phyloP scores from a whole-genome alignment of 2,888 invertebrate genomes.

The Prosopocoilus inquinatus region DNA sequence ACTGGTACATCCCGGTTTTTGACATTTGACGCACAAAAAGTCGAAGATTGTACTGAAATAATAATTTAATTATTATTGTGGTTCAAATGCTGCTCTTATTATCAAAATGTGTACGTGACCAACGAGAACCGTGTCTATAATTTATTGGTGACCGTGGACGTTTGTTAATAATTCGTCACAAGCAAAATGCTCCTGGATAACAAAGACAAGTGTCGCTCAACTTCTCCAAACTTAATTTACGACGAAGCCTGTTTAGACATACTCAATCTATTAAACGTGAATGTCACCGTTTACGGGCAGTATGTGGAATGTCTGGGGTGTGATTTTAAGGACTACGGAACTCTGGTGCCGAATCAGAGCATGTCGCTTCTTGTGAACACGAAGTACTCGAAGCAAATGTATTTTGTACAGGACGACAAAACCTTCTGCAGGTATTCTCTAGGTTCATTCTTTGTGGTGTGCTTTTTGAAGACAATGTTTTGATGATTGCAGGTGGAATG shows the following conservation, averaged over 20 bases:
- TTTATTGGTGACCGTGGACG: no score
- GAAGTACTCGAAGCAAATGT: slow-evolving; percentile 41
- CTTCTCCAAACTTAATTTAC: slow-evolving; percentile 37
- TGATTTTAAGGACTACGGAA: slow-evolving; percentile 40
- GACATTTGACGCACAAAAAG: no score
- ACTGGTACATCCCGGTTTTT: no score
- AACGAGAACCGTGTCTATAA: no score
- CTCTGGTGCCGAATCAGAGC: slow-evolving; percentile 31
- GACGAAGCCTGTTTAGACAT: slow-evolving; percentile 51
- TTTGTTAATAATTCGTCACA: no score
- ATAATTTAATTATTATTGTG: no score
- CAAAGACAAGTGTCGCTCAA: slow-evolving; percentile 25
- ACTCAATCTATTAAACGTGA: slow-evolving; percentile 36
- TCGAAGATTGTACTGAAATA: no score
- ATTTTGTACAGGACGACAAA: slow-evolving; percentile 25
- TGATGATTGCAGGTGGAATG: slow-evolving; percentile 36
- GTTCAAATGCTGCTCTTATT: no score
- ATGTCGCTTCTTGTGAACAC: slow-evolving; percentile 45
- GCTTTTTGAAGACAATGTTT: neutral
- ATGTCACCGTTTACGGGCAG: slow-evolving; percentile 41
- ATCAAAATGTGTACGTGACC: no score
- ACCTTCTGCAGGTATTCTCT: slow-evolving; percentile 13
- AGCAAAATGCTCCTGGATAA: slow-evolving; percentile 28
- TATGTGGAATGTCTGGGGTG: slow-evolving; percentile 49
- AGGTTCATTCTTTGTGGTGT: neutral